These are phyloP conservation scores for Scaptomyza flava DNA, from an alignment of 2,888 invertebrate species.

Conservation along the genomic window DNA sequence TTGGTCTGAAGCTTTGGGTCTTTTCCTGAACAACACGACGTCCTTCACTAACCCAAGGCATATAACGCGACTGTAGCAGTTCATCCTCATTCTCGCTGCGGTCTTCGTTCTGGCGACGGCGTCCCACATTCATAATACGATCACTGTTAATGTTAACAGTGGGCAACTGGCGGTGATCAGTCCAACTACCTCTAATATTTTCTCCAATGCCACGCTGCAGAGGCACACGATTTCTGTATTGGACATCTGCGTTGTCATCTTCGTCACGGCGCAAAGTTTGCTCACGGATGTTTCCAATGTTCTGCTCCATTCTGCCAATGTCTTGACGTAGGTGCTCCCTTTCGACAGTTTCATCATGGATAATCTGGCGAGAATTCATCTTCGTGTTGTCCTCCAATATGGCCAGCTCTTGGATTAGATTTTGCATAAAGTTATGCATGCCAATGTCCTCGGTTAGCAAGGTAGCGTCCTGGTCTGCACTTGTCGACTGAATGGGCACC, in stretches of 20 bases:
- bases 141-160: constrained; percentile 41
- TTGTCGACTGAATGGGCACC: constrained; percentile 30
- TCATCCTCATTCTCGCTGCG: constrained; percentile 25
- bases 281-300: constrained; percentile 15
- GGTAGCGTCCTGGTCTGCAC: constrained; percentile 24
- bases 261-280: constrained; percentile 23
- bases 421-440: constrained; percentile 65
- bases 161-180: constrained; percentile 37
- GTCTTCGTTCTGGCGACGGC: constrained; percentile 55
- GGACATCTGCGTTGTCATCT: constrained; percentile 4
- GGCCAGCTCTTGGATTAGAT: constrained; percentile 64
- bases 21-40: constrained; percentile 11
- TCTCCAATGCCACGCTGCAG: constrained; percentile 41
- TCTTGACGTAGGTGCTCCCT: background rate
- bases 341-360: background rate
- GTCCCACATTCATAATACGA: constrained; percentile 58
- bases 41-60: constrained; percentile 21
- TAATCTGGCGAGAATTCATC: background rate
- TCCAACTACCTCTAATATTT: constrained; percentile 11
- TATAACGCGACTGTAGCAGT: constrained; percentile 25
- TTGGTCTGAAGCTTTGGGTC: background rate
- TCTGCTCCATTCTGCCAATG: constrained; percentile 8
- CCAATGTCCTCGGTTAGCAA: constrained; percentile 74
- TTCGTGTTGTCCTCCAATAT: constrained; percentile 35
- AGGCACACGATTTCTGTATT: constrained; percentile 31